Evolutionary conservation across 2,888 invertebrate species (phyloP).

Genomic region (Polymixis lichenea): DNA sequence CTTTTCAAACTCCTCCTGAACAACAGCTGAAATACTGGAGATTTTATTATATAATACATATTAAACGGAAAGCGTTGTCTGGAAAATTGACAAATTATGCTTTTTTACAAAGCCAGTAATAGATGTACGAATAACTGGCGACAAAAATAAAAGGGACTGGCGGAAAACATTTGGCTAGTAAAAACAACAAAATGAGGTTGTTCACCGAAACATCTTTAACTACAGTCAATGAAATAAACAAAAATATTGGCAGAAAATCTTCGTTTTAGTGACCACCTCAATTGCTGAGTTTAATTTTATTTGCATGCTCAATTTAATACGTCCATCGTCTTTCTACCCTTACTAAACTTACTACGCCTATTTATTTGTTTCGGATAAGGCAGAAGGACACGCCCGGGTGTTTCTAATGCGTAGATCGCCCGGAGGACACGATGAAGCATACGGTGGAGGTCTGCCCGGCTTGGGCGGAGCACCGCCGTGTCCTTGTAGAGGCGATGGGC

Average conservation of each 20-base stretch:
- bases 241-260: neutral
- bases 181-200: slow-evolving; percentile 80
- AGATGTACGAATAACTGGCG: slow-evolving; percentile 65
- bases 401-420: too few species aligned
- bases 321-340: neutral
- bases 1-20: slow-evolving; percentile 29
- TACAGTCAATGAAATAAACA: slow-evolving; percentile 18
- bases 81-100: slow-evolving; percentile 76
- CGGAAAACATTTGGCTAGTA: slow-evolving; percentile 78
- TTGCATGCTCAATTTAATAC: neutral
- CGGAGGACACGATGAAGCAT: too few species aligned
- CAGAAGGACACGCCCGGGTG: too few species aligned
- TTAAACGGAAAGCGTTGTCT: slow-evolving; percentile 62
- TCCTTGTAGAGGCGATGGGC: too few species aligned
- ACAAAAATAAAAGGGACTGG: slow-evolving; percentile 81
- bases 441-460: too few species aligned
- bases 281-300: neutral
- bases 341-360: too few species aligned
- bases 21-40: slow-evolving; percentile 47
- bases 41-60: too few species aligned
- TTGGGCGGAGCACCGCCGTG: too few species aligned
- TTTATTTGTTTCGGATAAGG: too few species aligned
- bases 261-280: neutral
- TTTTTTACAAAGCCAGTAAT: slow-evolving; percentile 80
- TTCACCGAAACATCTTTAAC: slow-evolving; percentile 74